Evolutionary conservation across 2,888 invertebrate species (phyloP).

Genomic region (Eupithecia vulgata): DNA sequence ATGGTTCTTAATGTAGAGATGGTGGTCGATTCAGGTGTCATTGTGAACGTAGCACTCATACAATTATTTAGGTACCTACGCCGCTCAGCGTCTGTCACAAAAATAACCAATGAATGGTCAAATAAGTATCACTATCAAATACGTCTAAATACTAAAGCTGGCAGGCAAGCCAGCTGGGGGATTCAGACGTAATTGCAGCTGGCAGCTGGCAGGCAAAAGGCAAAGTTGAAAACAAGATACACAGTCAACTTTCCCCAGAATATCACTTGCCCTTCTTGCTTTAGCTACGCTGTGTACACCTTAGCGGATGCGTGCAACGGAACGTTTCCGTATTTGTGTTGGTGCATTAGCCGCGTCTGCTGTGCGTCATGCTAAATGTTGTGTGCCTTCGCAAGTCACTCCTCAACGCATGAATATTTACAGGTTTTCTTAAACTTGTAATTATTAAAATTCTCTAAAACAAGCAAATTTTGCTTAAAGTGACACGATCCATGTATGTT

Average conservation of each 20-base stretch:
- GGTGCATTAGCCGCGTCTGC: constrained; percentile 32
- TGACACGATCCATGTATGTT: too few relatives aligned
- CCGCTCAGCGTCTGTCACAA: too few relatives aligned
- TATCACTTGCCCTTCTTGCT: neutral
- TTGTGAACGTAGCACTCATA: neutral
- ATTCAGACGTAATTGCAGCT: too few relatives aligned
- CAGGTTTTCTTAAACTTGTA: too few relatives aligned
- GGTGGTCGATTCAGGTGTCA: neutral
- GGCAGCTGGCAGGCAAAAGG: neutral
- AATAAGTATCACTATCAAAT: too few relatives aligned
- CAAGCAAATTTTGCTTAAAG: too few relatives aligned
- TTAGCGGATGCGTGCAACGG: constrained; percentile 34
- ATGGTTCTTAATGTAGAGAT: neutral
- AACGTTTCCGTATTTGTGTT: constrained; percentile 27
- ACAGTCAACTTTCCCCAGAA: neutral
- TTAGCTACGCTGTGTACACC: constrained; percentile 28
- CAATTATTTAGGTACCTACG: neutral
- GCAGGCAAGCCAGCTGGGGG: too few relatives aligned
- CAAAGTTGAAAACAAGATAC: neutral
- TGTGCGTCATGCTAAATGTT: constrained; percentile 25
- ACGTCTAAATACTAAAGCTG: too few relatives aligned
- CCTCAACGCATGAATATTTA: neutral
- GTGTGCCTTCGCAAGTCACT: neutral
- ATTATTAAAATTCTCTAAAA: too few relatives aligned
- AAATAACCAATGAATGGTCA: too few relatives aligned